Evolutionary conservation across 2,113 vertebrate genomes (phyloP).

Genomic region (Epinephelus fuscoguttatus): DNA sequence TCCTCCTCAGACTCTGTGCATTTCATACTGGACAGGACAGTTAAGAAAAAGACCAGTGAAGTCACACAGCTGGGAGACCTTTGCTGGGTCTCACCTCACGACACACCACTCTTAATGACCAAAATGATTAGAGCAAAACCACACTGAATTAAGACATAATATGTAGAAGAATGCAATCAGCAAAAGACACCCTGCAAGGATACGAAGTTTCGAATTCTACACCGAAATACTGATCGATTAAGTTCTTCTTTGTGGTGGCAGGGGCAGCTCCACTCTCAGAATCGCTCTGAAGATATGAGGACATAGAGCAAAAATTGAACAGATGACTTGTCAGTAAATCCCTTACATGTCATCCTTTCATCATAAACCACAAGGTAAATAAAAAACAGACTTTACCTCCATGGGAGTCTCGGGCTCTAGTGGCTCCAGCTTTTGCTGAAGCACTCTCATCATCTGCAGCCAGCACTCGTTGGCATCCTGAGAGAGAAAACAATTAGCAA

Average conservation of each 20-base stretch:
- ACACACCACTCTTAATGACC: not conserved
- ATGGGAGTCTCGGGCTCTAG: slow-evolving; percentile 90
- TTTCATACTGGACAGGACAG: slow-evolving; percentile 91
- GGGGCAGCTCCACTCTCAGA: slow-evolving; percentile 78
- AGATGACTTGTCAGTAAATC: not conserved
- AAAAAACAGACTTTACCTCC: slow-evolving; percentile 85
- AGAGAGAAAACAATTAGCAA: not conserved
- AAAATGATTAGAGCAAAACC: not conserved
- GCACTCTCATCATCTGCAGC: slow-evolving; percentile 97
- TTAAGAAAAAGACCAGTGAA: slow-evolving; percentile 70
- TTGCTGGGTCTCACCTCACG: not conserved
- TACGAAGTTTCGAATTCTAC: slow-evolving; percentile 98
- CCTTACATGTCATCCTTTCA: not conserved
- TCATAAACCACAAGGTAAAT: not conserved
- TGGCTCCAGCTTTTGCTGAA: slow-evolving; percentile 97
- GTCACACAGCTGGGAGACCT: not conserved
- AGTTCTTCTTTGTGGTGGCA: slow-evolving; percentile 93
- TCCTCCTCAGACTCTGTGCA: slow-evolving; percentile 97
- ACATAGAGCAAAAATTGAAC: not conserved
- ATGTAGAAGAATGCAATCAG: not conserved
- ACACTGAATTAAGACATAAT: not conserved
- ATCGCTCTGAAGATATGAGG: slow-evolving; percentile 71
- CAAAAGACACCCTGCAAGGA: slow-evolving; percentile 82
- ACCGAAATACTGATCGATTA: slow-evolving; percentile 98
- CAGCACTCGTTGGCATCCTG: slow-evolving; percentile 99